Base-by-base conservation (phyloP, 30 jellyfish, hydroid and myxozoan genomes). In the Aurelia coerulea region DNA sequence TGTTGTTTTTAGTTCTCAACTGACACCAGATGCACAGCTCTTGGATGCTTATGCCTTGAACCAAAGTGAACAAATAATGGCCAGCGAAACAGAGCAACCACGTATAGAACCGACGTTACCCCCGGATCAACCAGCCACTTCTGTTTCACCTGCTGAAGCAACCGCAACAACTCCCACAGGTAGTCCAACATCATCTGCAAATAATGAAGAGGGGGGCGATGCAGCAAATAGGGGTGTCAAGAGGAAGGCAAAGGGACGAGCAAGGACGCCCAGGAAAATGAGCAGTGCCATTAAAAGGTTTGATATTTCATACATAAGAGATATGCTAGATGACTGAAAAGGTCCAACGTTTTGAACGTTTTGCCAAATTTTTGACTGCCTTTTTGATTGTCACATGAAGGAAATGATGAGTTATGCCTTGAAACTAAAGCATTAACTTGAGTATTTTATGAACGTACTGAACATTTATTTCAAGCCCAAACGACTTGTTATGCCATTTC, bases 241-340 rank as follows among this genome's bases (percentile, higher is more conserved):
- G 67, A 77, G 93, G 66, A 84, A 84, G 53, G 82, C 88, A 18
- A 84, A 84, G n/a, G 79, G 93, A 74, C 93, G 75, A 9, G 78
- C 80, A 19, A 74, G 84, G n/a, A 74, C 88, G 42, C 93, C 93
- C 0, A 68, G 90, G 58, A 87, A 87, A 79, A 87, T 78, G 67
- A 87, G 91, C 75, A 87, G 62, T 67, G 96, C 96, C 12, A 65
- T 81, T 12, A 87, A 87, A 77, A 87, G 96, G 96, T 87, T 13
- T 10, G 79, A 35, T 2, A 46, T 1, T 19, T 33, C 29, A 10
- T 31, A 6, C 65, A 46, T 14, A 46, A 46, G 56, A 46, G 8
- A 46, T 46, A 46, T 46, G 56, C 56, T 46, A 14, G 13, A 0
- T 46, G 56, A 46, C 15, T 0, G 2, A 15, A 46, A 9, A 46